Percentiles rank a stretch among this genome's conserved stretches.
phyloP scores from a whole-genome alignment of 2,888 invertebrate genomes.

The Trissolcus japonicus region DNA sequence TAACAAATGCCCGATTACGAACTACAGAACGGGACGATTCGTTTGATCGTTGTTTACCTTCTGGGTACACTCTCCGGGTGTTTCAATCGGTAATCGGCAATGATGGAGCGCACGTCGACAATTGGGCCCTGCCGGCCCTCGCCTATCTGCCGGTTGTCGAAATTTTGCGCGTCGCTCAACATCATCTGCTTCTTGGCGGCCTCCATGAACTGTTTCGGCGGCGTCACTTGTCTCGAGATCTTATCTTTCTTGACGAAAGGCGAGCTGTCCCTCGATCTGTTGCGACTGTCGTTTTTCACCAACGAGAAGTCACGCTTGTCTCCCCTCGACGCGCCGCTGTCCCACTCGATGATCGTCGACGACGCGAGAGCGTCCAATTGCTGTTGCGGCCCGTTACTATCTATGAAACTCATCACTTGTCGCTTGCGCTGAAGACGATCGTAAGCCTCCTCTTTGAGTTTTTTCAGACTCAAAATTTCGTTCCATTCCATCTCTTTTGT shows the following conservation, averaged over 20 bases:
- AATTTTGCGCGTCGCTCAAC: conserved; percentile 59
- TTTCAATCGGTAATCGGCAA: conserved; percentile 86
- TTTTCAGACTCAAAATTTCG: conserved; percentile 87
- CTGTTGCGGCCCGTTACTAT: conserved; percentile 62
- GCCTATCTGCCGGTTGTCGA: conserved; percentile 80
- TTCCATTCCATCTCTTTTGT: conserved; percentile 93
- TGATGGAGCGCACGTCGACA: conserved; percentile 89
- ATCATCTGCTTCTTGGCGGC: conserved; percentile 66
- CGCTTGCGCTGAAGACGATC: conserved; percentile 84
- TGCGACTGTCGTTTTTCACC: conserved; percentile 61
- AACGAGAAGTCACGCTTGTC: conserved; percentile 51
- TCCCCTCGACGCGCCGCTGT: conserved; percentile 43
- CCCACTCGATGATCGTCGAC: conserved; percentile 66
- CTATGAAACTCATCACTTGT: conserved; percentile 79
- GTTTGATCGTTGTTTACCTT: conserved; percentile 70
- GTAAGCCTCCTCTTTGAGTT: conserved; percentile 89
- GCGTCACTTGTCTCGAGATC: conserved; percentile 61
- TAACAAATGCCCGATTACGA: background rate
- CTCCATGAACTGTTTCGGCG: conserved; percentile 63
- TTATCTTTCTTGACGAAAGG: conserved; percentile 64
- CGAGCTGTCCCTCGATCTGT: conserved; percentile 59
- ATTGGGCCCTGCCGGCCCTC: conserved; percentile 86
- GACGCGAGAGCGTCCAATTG: conserved; percentile 64
- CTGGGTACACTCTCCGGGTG: conserved; percentile 86
- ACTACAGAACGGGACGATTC: no score